phyloP scores from a whole-genome alignment of 2,797 vertebrate genomes.

The Tarsius wallacei region DNA sequence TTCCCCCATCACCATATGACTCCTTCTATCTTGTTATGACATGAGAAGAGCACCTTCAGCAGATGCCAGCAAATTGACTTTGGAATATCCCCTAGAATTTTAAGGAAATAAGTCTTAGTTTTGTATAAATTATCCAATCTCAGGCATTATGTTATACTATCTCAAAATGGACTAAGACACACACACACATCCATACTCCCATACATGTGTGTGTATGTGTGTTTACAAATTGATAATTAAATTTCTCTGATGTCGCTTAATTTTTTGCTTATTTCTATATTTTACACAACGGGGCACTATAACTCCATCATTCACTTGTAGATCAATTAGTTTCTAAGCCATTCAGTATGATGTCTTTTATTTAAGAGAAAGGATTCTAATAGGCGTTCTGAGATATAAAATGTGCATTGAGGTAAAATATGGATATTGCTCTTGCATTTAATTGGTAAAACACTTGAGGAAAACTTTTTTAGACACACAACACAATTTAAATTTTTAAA shows the following conservation, averaged over 20 bases:
- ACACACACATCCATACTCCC: neutral
- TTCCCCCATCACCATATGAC: neutral
- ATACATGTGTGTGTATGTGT: neutral
- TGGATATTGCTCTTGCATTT: conserved; percentile 72
- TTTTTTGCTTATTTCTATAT: conserved; percentile 59
- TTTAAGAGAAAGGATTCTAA: conserved; percentile 59
- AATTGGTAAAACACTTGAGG: conserved; percentile 70
- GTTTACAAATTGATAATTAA: conserved; percentile 31
- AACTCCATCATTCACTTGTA: conserved; percentile 72
- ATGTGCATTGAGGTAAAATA: conserved; percentile 73
- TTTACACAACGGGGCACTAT: conserved; percentile 72
- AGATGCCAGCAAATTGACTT: neutral
- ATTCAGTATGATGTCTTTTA: conserved; percentile 23
- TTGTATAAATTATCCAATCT: neutral
- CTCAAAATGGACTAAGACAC: neutral
- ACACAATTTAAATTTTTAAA: conserved; percentile 78
- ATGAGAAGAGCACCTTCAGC: neutral
- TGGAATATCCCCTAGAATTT: neutral
- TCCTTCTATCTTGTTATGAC: neutral
- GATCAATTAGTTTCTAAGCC: conserved; percentile 71
- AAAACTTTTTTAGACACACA: conserved; percentile 65
- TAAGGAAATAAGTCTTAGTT: neutral
- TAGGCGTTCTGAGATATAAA: conserved; percentile 73
- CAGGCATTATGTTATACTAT: neutral
- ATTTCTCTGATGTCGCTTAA: conserved; percentile 63